Percentiles rank a stretch among this genome's conserved stretches.
phyloP scores from a whole-genome alignment of 2,888 invertebrate species.

The Lypha dubia region DNA sequence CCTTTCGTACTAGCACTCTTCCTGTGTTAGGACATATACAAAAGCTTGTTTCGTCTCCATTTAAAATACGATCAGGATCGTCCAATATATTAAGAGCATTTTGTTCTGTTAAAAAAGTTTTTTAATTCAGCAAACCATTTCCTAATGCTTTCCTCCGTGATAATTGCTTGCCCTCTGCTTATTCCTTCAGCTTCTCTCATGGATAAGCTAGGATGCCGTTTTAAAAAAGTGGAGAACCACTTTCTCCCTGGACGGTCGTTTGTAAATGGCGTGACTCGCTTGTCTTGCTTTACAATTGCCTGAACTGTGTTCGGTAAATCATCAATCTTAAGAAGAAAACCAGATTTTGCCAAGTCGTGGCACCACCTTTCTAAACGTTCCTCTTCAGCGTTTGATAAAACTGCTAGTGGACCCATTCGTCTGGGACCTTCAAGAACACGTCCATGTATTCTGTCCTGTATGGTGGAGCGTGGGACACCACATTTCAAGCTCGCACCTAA shows the following conservation, averaged over 20 bases:
- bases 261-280: conserved; percentile 29
- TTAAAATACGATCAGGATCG: conserved; percentile 19
- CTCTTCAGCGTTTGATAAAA: conserved; percentile 22
- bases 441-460: conserved; percentile 23
- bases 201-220: conserved; percentile 16
- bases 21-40: conserved; percentile 43
- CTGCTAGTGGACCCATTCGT: conserved; percentile 26
- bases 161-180: conserved; percentile 23
- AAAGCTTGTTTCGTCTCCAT: conserved; percentile 27
- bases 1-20: conserved; percentile 39
- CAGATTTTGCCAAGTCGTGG: conserved; percentile 37
- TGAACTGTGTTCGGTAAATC: too few species aligned
- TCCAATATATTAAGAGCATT: conserved; percentile 1
- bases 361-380: conserved; percentile 21
- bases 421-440: conserved; percentile 9
- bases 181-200: conserved; percentile 27
- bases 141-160: conserved; percentile 55
- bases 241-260: conserved; percentile 36
- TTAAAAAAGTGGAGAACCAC: conserved; percentile 13
- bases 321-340: conserved; percentile 48
- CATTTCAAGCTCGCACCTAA: conserved; percentile 22
- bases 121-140: too few species aligned
- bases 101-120: background rate
- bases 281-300: conserved; percentile 2
- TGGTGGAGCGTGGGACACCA: conserved; percentile 25